A percentile compares a stretch with the other conserved stretches of the same genome.
phyloP scores from a whole-genome alignment of 2,113 vertebrate genomes.

The Tragulus kanchil region DNA sequence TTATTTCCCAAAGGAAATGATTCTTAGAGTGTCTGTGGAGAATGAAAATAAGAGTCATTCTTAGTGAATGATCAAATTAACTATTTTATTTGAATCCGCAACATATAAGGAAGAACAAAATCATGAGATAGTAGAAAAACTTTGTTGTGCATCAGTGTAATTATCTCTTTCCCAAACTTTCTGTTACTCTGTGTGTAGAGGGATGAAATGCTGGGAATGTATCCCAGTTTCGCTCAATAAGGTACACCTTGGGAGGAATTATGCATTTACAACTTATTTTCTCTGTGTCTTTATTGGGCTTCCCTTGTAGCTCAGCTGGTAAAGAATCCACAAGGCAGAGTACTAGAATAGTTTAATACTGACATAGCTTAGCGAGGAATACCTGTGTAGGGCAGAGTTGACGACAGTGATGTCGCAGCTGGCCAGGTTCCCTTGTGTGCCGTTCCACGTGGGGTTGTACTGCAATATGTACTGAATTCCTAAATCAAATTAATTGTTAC shows the following conservation, averaged over 20 bases:
- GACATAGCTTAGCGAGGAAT: not conserved
- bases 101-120: not conserved
- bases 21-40: rapidly evolving
- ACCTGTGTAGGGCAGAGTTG: not conserved
- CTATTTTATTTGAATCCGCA: not conserved
- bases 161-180: not conserved
- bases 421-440: not conserved
- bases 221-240: not conserved
- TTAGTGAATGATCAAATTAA: not conserved
- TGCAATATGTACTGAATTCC: not conserved
- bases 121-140: not conserved
- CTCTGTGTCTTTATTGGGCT: not conserved
- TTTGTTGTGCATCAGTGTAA: not conserved
- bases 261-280: not conserved
- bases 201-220: not conserved
- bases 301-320: too few relatives aligned
- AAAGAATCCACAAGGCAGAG: not conserved
- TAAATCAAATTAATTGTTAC: not conserved
- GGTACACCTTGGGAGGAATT: not conserved
- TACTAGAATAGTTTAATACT: not conserved
- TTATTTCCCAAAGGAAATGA: not conserved
- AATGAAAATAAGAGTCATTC: not conserved
- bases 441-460: not conserved
- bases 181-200: not conserved
- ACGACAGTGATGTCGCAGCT: not conserved